Conservation (phyloP, 2,797 vertebrate genomes). For the Silurus lanzhouensis region DNA sequence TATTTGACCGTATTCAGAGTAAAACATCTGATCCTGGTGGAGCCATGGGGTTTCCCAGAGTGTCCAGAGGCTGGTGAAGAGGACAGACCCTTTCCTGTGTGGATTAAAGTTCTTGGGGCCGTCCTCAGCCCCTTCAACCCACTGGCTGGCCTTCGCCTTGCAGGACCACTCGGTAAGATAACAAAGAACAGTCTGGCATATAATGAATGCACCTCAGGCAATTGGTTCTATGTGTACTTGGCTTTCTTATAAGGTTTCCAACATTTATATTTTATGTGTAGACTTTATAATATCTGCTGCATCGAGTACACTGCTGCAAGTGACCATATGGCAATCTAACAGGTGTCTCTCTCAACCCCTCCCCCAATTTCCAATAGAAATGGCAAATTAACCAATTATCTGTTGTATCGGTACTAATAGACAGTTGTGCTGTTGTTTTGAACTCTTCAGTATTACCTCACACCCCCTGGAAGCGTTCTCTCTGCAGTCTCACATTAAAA, state of each 20-base stretch:
- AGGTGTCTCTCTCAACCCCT: not conserved
- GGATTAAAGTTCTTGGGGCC: conserved; percentile 93
- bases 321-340: not conserved
- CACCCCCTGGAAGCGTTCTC: not conserved
- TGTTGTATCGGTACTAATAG: not conserved
- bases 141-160: conserved; percentile 88
- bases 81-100: conserved; percentile 86
- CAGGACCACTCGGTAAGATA: conserved; percentile 89
- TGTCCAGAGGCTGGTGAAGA: conserved; percentile 78
- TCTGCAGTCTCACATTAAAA: not conserved
- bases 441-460: not conserved
- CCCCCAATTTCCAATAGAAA: not conserved
- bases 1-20: conserved; percentile 73
- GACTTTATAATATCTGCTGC: not conserved
- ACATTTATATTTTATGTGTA: not conserved
- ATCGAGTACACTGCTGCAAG: not conserved
- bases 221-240: not conserved
- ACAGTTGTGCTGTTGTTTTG: not conserved
- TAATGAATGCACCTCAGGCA: not conserved
- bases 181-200: not conserved
- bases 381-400: not conserved
- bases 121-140: conserved; percentile 91
- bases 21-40: conserved; percentile 90
- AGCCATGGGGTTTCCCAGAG: conserved; percentile 95
- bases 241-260: not conserved